Percentiles rank a stretch among this genome's conserved stretches.
Conservation (phyloP, 64 coral and sea anemone species). For the Trachythela sp. region DNA sequence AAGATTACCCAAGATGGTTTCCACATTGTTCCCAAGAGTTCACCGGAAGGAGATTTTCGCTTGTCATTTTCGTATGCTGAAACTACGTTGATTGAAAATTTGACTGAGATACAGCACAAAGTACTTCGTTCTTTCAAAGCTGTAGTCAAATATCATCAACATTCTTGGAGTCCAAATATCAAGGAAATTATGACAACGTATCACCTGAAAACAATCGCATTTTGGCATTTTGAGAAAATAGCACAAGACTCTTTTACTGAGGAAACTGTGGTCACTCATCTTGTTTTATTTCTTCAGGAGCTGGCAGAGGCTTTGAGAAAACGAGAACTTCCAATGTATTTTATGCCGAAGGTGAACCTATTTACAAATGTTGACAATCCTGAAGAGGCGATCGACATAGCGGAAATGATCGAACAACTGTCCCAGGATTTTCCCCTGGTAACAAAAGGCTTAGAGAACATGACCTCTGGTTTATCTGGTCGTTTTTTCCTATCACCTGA, state of each 20-base stretch:
- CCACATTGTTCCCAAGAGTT: conserved; percentile 16
- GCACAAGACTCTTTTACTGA: neutral
- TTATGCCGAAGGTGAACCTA: neutral
- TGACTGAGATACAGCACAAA: neutral
- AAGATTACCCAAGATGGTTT: neutral
- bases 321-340: neutral
- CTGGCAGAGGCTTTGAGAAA: neutral
- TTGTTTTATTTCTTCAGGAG: neutral
- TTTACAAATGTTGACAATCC: neutral
- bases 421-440: neutral
- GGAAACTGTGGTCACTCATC: neutral
- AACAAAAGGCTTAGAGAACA: neutral
- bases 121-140: neutral
- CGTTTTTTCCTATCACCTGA: neutral
- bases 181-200: neutral
- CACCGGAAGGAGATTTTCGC: neutral
- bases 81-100: neutral
- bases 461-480: too few species aligned
- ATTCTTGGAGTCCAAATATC: neutral
- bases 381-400: neutral
- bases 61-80: conserved; percentile 10
- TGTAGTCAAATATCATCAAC: neutral
- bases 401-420: neutral
- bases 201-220: neutral
- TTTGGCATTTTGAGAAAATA: conserved; percentile 16